phyloP scores from a whole-genome alignment of 1,140 invertebrate genomes.

The Zaprionus kolodkinae region DNA sequence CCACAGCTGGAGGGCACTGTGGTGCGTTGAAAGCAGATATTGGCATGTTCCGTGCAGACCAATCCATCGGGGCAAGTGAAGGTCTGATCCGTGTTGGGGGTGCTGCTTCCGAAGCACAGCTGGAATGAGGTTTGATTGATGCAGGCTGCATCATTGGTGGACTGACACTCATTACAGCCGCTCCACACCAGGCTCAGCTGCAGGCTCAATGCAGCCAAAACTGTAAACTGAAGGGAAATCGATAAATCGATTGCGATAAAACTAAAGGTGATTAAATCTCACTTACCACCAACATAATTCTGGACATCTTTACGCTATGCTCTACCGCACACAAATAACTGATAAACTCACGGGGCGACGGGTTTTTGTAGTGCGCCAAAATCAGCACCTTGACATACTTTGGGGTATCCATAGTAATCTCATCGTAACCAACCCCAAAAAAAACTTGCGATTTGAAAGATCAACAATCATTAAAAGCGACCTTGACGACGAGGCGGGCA shows the following conservation, averaged over 20 bases:
- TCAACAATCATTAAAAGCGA: background rate
- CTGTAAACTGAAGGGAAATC: background rate
- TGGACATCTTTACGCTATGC: conserved; percentile 14
- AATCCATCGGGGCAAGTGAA: conserved; percentile 71
- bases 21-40: conserved; percentile 74
- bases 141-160: conserved; percentile 67
- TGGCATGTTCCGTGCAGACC: conserved; percentile 70
- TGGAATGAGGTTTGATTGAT: conserved; percentile 71
- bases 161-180: conserved; percentile 67
- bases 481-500: background rate
- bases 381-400: conserved; percentile 32
- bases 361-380: conserved; percentile 10
- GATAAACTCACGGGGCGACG: background rate
- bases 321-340: conserved; percentile 2
- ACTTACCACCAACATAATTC: background rate
- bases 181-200: conserved; percentile 32
- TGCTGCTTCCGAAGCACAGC: conserved; percentile 59
- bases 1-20: conserved; percentile 67
- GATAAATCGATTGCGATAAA: background rate
- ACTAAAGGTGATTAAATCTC: too few relatives aligned
- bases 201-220: conserved; percentile 13
- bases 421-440: background rate
- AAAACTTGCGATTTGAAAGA: conserved; percentile 28
- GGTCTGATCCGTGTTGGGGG: conserved; percentile 51
- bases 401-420: conserved; percentile 13